These are phyloP conservation scores for Galagoides demidoff DNA, from an alignment of 2,797 vertebrate species.

Conservation along the genomic window DNA sequence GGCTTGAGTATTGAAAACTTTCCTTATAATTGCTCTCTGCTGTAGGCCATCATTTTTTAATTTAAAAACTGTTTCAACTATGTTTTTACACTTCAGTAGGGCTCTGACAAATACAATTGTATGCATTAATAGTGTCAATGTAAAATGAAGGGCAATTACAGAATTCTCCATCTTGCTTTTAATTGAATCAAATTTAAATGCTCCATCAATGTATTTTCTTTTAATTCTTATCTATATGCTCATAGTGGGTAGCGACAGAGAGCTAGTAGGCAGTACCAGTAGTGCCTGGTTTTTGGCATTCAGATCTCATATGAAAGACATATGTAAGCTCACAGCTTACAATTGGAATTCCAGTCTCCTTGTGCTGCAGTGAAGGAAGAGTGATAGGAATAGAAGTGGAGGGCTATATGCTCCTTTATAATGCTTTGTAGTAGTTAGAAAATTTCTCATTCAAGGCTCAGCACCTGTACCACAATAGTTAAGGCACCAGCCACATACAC, in stretches of 20 bases:
- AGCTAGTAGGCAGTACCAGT: not conserved
- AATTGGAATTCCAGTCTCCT: not conserved
- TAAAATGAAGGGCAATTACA: not conserved
- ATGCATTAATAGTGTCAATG: not conserved
- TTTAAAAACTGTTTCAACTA: constrained; percentile 34
- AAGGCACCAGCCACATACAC: too few relatives aligned
- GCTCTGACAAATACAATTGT: not conserved
- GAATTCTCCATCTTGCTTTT: not conserved
- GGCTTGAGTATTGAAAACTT: constrained; percentile 19
- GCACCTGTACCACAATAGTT: too few relatives aligned
- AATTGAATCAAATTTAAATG: not conserved
- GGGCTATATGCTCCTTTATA: not conserved
- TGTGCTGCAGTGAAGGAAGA: not conserved
- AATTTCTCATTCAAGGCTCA: not conserved
- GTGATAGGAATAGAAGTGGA: not conserved
- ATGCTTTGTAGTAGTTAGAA: not conserved
- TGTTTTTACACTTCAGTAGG: not conserved
- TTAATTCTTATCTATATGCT: not conserved
- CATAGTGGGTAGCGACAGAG: not conserved
- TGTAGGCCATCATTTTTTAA: constrained; percentile 39
- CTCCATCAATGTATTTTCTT: not conserved
- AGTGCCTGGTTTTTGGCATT: not conserved
- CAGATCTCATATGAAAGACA: not conserved
- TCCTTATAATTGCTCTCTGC: constrained; percentile 46
- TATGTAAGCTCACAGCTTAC: not conserved